These are phyloP conservation scores for Cactoblastis cactorum DNA, from an alignment of 2,888 invertebrate genomes.

Conservation along the genomic window DNA sequence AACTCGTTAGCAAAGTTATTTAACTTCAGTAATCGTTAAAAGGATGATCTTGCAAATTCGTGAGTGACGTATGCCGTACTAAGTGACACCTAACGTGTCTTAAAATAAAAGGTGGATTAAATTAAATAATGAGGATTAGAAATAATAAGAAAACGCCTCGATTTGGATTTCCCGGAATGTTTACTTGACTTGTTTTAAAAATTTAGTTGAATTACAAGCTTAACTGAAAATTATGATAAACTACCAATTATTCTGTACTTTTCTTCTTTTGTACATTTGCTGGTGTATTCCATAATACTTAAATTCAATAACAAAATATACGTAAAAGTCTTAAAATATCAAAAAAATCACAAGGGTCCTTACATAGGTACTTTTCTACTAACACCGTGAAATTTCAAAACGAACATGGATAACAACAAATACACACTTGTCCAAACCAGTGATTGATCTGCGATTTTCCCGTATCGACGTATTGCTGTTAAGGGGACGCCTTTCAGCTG, in stretches of 20 bases:
- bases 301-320: background rate
- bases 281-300: too few species aligned
- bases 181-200: slow-evolving; percentile 33
- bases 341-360: too few species aligned
- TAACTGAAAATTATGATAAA: slow-evolving; percentile 31
- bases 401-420: slow-evolving; percentile 1
- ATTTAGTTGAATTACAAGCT: slow-evolving; percentile 45
- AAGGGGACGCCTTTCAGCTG: slow-evolving; percentile 32
- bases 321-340: background rate
- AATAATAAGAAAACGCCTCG: background rate
- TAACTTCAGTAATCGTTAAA: background rate
- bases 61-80: background rate
- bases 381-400: background rate
- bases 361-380: background rate
- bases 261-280: background rate
- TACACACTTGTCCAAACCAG: slow-evolving; percentile 11
- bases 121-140: background rate
- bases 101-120: background rate
- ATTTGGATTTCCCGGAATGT: background rate
- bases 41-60: slow-evolving; percentile 3
- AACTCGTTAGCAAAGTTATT: slow-evolving; percentile 9
- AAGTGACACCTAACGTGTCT: background rate
- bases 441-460: slow-evolving; percentile 42
- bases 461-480: slow-evolving; percentile 25
- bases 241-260: slow-evolving; percentile 15